Evolutionary conservation across 2,888 invertebrate species (phyloP).

Genomic region (Cryptocheilus praepositus): DNA sequence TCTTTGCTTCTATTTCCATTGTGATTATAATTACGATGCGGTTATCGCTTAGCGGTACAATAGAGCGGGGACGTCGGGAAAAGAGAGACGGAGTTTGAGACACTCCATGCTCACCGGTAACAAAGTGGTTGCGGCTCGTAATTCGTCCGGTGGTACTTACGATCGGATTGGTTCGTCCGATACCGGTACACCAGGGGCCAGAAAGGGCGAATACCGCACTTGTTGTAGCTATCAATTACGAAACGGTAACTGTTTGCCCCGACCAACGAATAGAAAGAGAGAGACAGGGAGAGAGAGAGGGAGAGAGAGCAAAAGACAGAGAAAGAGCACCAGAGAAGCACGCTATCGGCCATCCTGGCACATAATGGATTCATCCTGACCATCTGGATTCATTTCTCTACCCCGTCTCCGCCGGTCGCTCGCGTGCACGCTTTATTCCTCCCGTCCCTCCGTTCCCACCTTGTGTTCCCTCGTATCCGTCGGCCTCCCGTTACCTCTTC

Average conservation of each 20-base stretch:
- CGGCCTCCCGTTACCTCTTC: slow-evolving; percentile 6
- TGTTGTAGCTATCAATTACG: slow-evolving; percentile 52
- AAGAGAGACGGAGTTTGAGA: slow-evolving; percentile 11
- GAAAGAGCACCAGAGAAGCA: slow-evolving; percentile 21
- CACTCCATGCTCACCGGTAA: slow-evolving; percentile 29
- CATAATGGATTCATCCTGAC: slow-evolving; percentile 51
- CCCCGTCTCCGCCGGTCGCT: too few species aligned
- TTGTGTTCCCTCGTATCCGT: not conserved
- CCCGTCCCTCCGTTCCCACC: slow-evolving; percentile 7
- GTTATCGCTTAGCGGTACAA: slow-evolving; percentile 2
- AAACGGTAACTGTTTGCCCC: slow-evolving; percentile 51
- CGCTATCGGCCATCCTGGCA: slow-evolving; percentile 45
- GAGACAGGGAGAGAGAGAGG: slow-evolving; percentile 15
- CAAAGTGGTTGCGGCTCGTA: slow-evolving; percentile 45
- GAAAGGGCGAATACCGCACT: slow-evolving; percentile 33
- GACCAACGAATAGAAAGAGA: slow-evolving; percentile 15
- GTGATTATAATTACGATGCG: slow-evolving; percentile 6
- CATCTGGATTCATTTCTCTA: slow-evolving; percentile 41
- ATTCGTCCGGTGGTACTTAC: slow-evolving; percentile 48
- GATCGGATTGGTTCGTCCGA: slow-evolving; percentile 29
- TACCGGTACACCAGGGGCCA: slow-evolving; percentile 15
- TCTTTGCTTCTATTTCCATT: not conserved
- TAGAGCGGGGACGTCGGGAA: not conserved
- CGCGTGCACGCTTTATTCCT: not conserved
- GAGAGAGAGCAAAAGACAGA: too few species aligned